Conservation (phyloP, 2,113 vertebrate genomes). For the Mesocricetus auratus region DNA sequence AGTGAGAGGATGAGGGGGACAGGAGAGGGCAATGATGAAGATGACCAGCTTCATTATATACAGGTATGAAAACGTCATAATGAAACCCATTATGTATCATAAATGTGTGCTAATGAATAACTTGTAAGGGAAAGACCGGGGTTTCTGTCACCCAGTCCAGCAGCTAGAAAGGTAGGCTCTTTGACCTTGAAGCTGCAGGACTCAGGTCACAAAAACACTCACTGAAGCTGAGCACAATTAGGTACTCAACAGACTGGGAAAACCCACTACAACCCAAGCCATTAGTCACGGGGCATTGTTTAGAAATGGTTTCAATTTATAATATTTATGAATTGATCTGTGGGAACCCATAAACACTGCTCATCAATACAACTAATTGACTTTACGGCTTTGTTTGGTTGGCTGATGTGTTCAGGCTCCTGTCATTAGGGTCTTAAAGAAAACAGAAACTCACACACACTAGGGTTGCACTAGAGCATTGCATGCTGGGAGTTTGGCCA, state of each 20-base stretch:
- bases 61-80: background rate
- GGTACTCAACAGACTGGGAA: constrained; percentile 72
- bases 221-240: constrained; percentile 71
- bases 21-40: no score
- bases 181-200: constrained; percentile 71
- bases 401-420: background rate
- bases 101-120: background rate
- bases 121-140: background rate
- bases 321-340: constrained; percentile 79
- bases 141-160: background rate
- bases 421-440: background rate
- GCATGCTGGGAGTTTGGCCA: background rate
- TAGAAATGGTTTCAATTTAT: constrained; percentile 75
- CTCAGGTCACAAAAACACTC: constrained; percentile 65
- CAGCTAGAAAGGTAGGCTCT: background rate
- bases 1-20: background rate
- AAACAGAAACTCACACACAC: background rate
- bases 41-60: background rate
- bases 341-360: constrained; percentile 65
- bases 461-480: background rate
- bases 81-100: background rate
- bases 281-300: constrained; percentile 79
- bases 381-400: constrained; percentile 66
- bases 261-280: constrained; percentile 69
- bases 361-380: constrained; percentile 76